Percentiles rank a stretch among this genome's conserved stretches.
Conservation (phyloP, 2,888 invertebrate species). For the Scaptomyza polygonia region DNA sequence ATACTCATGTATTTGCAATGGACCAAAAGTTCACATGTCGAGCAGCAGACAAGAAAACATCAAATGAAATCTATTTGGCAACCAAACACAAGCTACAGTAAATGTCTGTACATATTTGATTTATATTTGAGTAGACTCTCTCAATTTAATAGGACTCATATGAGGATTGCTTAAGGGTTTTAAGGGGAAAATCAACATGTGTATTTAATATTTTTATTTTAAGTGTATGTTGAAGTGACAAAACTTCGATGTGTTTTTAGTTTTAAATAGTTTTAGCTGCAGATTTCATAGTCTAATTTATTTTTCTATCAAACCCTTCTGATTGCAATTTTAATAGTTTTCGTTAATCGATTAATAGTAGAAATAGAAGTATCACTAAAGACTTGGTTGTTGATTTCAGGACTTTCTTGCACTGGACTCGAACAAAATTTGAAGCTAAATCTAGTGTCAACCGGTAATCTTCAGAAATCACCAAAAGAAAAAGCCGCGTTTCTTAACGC, state of each 20-base stretch:
- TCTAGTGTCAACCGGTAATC: constrained; percentile 2
- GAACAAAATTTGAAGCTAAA: background rate
- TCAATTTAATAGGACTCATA: background rate
- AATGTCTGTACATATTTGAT: background rate
- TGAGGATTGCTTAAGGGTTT: background rate
- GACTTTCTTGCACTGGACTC: too few species aligned
- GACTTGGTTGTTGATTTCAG: background rate
- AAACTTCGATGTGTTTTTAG: too few species aligned
- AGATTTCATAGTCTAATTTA: too few species aligned
- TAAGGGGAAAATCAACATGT: too few species aligned
- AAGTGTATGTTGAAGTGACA: too few species aligned
- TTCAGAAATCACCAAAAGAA: constrained; percentile 33
- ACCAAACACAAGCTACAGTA: constrained; percentile 12
- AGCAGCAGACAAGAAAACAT: constrained; percentile 43
- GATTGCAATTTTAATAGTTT: background rate
- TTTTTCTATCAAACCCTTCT: too few species aligned
- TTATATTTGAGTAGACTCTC: background rate
- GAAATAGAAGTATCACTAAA: background rate
- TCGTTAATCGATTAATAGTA: background rate
- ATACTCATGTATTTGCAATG: constrained; percentile 7
- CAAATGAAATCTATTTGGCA: constrained; percentile 60
- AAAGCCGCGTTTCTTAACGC: constrained; percentile 48
- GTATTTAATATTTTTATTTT: too few species aligned
- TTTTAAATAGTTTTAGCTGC: too few species aligned
- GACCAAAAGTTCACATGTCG: constrained; percentile 41